phyloP scores from a whole-genome alignment of 2,113 vertebrate genomes.

The Myiopsitta monachus region DNA sequence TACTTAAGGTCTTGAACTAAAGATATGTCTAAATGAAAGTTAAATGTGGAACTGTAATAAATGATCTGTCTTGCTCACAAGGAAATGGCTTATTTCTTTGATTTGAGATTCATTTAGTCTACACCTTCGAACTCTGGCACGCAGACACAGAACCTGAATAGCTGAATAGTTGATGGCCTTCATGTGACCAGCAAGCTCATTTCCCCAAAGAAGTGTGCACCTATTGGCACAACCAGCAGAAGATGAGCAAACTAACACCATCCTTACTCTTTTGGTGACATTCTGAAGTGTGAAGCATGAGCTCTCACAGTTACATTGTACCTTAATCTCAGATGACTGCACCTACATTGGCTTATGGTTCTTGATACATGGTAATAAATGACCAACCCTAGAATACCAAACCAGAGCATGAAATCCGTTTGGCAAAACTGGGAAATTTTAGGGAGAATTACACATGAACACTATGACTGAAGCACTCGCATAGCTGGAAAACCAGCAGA shows the following conservation, averaged over 20 bases:
- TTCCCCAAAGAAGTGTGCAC: not conserved
- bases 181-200: not conserved
- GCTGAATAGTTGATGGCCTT: not conserved
- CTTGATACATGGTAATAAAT: not conserved
- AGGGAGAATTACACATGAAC: not conserved
- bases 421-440: not conserved
- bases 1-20: constrained; percentile 28
- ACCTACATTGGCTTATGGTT: not conserved
- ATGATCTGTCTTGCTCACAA: not conserved
- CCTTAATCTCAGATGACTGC: not conserved
- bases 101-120: not conserved
- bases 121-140: not conserved
- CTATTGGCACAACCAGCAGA: not conserved
- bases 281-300: rapidly evolving
- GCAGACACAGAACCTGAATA: not conserved
- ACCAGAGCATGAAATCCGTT: not conserved
- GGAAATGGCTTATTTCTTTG: not conserved
- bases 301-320: not conserved
- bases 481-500: not conserved
- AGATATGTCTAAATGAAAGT: constrained; percentile 2
- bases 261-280: not conserved
- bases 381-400: not conserved
- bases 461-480: rapidly evolving
- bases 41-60: not conserved
- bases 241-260: not conserved